phyloP scores from a whole-genome alignment of 2,113 vertebrate species.

The Siphamia tubifer region DNA sequence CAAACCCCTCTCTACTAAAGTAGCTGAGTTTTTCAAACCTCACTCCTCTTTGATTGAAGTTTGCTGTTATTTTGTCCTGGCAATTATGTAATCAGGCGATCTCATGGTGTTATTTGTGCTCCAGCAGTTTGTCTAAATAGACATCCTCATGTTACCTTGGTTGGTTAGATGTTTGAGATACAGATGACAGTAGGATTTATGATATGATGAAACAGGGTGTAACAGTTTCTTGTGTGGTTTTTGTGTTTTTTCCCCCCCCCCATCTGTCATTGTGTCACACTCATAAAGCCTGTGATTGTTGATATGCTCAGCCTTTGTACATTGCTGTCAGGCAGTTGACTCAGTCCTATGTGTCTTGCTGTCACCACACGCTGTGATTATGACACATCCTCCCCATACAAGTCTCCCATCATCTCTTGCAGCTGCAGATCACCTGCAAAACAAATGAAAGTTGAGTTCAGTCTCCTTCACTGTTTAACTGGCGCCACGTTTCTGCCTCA shows the following conservation, averaged over 20 bases:
- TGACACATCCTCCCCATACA: constrained; percentile 32
- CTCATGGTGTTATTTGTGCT: background rate
- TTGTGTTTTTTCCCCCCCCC: background rate
- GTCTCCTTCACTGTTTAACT: background rate
- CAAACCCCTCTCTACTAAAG: background rate
- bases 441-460: background rate
- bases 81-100: background rate
- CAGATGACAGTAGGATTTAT: constrained; percentile 22
- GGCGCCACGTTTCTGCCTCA: background rate
- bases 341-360: constrained; percentile 8
- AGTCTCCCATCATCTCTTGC: background rate
- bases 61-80: background rate
- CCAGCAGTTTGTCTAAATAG: background rate
- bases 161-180: background rate
- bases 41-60: background rate
- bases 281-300: background rate
- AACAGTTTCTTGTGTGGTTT: constrained; percentile 18
- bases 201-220: constrained; percentile 27
- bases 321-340: constrained; percentile 17
- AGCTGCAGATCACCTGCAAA: background rate
- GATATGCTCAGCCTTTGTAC: background rate
- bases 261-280: constrained; percentile 19
- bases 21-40: background rate
- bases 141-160: background rate
- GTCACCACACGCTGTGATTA: constrained; percentile 26